Evolutionary conservation across 2,113 vertebrate genomes (phyloP).

Genomic region (Glareola pratincola): DNA sequence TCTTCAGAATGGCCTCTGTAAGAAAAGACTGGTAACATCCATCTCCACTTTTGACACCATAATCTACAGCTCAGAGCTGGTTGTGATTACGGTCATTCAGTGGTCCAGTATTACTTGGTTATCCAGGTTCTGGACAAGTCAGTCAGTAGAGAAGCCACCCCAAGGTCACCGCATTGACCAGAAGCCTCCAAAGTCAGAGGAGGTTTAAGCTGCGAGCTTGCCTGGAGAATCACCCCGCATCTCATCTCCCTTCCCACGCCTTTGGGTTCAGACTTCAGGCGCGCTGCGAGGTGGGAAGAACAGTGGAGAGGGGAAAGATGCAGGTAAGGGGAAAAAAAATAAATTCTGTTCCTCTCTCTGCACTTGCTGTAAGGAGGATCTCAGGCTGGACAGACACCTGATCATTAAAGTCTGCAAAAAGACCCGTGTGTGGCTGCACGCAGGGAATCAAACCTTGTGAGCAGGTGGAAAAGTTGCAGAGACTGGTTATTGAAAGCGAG

Average conservation of each 20-base stretch:
- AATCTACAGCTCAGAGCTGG: not conserved
- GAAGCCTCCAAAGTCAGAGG: not conserved
- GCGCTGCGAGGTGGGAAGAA: not conserved
- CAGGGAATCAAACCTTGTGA: not conserved
- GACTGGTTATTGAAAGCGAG: not conserved
- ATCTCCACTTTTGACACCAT: not conserved
- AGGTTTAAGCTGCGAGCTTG: not conserved
- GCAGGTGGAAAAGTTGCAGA: not conserved
- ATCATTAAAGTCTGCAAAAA: not conserved
- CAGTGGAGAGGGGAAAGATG: not conserved
- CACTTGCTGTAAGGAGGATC: not conserved
- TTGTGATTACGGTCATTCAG: not conserved
- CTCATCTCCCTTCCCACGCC: not conserved
- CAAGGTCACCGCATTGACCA: not conserved
- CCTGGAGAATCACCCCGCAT: not conserved
- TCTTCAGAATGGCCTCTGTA: not conserved
- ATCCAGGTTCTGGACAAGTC: not conserved
- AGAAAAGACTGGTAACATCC: not conserved
- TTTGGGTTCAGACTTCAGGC: not conserved
- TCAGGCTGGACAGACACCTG: not conserved
- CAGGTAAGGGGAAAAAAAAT: not conserved
- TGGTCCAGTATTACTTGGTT: not conserved
- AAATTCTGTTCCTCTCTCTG: not conserved
- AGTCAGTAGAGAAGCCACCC: not conserved
- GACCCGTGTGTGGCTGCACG: accelerated